phyloP scores from a whole-genome alignment of 2,113 vertebrate species.

The Sula dactylatra region DNA sequence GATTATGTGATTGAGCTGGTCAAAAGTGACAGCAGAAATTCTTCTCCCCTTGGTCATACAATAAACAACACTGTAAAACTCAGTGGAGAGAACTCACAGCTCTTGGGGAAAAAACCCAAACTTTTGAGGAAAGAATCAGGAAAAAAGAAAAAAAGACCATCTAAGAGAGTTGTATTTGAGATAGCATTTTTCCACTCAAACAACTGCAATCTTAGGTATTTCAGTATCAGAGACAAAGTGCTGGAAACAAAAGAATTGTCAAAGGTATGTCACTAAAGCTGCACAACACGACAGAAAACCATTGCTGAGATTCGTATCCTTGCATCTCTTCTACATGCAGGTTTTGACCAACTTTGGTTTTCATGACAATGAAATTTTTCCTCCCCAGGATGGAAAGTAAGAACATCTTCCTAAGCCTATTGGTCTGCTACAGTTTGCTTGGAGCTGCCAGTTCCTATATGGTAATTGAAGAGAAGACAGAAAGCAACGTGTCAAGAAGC shows the following conservation, averaged over 20 bases:
- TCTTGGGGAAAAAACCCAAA: no score
- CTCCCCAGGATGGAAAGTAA: constrained; percentile 50
- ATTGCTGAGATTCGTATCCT: background rate
- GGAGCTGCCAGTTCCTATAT: constrained; percentile 44
- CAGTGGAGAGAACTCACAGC: background rate
- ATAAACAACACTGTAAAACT: background rate
- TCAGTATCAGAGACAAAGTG: background rate
- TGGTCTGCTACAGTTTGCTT: constrained; percentile 66
- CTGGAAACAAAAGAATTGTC: background rate
- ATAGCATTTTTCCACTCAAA: background rate
- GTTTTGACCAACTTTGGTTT: background rate
- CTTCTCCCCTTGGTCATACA: background rate
- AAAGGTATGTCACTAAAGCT: background rate
- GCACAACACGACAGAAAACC: background rate
- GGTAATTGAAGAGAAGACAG: constrained; percentile 62
- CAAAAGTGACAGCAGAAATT: background rate
- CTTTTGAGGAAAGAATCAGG: background rate
- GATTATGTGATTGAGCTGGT: background rate
- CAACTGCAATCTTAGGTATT: background rate
- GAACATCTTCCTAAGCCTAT: constrained; percentile 55
- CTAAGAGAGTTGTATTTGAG: background rate
- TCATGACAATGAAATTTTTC: background rate
- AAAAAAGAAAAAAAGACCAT: background rate
- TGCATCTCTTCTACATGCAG: background rate
- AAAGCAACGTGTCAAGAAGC: constrained; percentile 20